Evolutionary conservation across 2,797 vertebrate species (phyloP).

Genomic region (Mallotus villosus): DNA sequence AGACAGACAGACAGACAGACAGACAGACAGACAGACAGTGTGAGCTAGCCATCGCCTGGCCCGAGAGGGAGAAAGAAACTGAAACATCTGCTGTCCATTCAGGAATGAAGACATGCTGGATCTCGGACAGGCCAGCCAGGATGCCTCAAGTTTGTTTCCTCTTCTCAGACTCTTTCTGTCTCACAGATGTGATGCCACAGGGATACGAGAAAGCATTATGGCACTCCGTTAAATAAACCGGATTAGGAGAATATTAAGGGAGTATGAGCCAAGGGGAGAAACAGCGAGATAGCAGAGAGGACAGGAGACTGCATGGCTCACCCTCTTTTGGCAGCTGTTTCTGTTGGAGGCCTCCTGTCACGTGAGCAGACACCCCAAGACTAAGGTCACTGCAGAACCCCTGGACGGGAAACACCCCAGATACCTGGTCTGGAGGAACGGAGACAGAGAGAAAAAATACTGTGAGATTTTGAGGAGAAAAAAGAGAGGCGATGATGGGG

Average conservation of each 20-base stretch:
- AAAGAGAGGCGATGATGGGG: background rate
- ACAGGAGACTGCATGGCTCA: constrained; percentile 28
- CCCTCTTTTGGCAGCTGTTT: constrained; percentile 43
- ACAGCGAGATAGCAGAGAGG: background rate
- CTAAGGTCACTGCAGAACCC: constrained; percentile 48
- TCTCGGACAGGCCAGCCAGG: background rate
- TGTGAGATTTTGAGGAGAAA: background rate
- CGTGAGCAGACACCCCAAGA: constrained; percentile 79
- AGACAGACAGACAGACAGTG: background rate
- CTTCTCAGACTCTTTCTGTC: background rate
- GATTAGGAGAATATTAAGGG: background rate
- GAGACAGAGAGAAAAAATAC: background rate
- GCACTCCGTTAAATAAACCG: background rate
- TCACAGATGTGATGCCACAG: background rate
- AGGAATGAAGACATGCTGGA: constrained; percentile 3
- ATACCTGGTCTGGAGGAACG: constrained; percentile 69
- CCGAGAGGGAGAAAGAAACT: too few species aligned
- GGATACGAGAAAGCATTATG: background rate
- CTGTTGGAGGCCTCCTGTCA: constrained; percentile 74
- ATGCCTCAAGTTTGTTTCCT: background rate
- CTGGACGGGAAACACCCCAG: constrained; percentile 60
- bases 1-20: background rate
- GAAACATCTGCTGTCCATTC: too few species aligned
- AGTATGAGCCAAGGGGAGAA: background rate
- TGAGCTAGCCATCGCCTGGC: background rate